Conservation (phyloP, 2,888 invertebrate species). For the Rhagonycha lutea region DNA sequence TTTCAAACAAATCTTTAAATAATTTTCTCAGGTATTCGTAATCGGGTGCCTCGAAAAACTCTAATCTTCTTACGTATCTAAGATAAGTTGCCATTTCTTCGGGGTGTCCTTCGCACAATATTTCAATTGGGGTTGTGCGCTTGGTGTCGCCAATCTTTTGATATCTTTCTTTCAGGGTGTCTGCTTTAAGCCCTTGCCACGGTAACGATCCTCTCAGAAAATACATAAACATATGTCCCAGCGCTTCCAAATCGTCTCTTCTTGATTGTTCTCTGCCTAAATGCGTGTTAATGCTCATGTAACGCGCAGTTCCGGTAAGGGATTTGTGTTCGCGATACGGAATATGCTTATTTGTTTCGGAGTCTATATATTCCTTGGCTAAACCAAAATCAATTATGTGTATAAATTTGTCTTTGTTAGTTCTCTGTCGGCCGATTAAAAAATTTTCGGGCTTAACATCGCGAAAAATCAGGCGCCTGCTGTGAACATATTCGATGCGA, state of each 20-base stretch:
- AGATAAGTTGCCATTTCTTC: conserved; percentile 98
- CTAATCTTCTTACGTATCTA: conserved; percentile 93
- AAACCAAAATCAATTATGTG: conserved; percentile 99
- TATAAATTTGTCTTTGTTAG: conserved; percentile 97
- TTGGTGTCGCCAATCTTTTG: conserved; percentile 99
- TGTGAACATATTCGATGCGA: conserved; percentile 99
- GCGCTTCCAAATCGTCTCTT: conserved; percentile 97
- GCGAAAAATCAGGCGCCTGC: conserved; percentile 97
- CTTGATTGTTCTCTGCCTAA: conserved; percentile 99
- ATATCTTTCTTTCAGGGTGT: conserved; percentile 98
- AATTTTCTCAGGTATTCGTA: conserved; percentile 97
- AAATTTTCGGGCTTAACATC: conserved; percentile 99
- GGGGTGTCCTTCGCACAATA: conserved; percentile 81
- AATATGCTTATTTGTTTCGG: conserved; percentile 99
- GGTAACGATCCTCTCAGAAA: conserved; percentile 99
- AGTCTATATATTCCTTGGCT: conserved; percentile 99
- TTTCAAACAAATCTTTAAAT: conserved; percentile 90
- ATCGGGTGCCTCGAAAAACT: conserved; percentile 99
- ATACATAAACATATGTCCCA: conserved; percentile 99
- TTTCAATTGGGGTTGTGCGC: conserved; percentile 96
- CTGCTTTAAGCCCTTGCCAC: conserved; percentile 99
- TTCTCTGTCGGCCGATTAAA: conserved; percentile 96
- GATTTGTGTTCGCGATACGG: conserved; percentile 99
- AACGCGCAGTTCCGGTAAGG: conserved; percentile 98
- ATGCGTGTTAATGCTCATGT: conserved; percentile 99